Conservation (phyloP, 1,140 invertebrate genomes). For the Leucophenga varia region DNA sequence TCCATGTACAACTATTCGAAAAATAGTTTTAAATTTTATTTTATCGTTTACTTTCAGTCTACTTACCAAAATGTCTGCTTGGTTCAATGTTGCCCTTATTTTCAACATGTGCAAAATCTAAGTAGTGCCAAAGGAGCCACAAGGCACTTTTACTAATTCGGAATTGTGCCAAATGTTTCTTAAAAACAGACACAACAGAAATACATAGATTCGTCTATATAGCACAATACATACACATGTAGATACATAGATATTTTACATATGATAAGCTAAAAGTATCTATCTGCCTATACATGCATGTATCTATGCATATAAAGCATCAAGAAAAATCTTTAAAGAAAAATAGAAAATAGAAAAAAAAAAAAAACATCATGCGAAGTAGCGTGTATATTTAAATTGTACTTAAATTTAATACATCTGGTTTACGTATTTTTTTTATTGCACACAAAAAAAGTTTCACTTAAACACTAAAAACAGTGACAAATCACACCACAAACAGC, state of each 20-base stretch:
- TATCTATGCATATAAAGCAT: neutral
- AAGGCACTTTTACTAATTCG: neutral
- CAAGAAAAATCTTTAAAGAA: too few species aligned
- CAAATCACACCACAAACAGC: slow-evolving; percentile 48
- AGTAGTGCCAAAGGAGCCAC: too few species aligned
- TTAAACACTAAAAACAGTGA: slow-evolving; percentile 37
- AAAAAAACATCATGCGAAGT: too few species aligned
- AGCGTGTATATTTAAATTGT: slow-evolving; percentile 34
- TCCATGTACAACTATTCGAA: too few species aligned
- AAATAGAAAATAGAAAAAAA: too few species aligned
- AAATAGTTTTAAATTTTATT: too few species aligned
- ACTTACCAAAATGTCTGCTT: too few species aligned
- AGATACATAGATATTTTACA: too few species aligned
- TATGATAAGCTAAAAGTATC: neutral
- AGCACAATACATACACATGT: neutral
- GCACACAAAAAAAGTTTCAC: slow-evolving; percentile 35
- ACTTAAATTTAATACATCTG: slow-evolving; percentile 36
- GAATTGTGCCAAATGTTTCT: neutral
- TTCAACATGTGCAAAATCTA: neutral
- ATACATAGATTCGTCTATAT: too few species aligned
- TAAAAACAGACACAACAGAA: neutral
- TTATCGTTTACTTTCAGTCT: too few species aligned
- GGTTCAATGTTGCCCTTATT: too few species aligned
- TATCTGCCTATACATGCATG: neutral
- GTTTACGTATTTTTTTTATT: slow-evolving; percentile 39